phyloP scores from a whole-genome alignment of 2,888 invertebrate species.

The Rhamnusium bicolor region DNA sequence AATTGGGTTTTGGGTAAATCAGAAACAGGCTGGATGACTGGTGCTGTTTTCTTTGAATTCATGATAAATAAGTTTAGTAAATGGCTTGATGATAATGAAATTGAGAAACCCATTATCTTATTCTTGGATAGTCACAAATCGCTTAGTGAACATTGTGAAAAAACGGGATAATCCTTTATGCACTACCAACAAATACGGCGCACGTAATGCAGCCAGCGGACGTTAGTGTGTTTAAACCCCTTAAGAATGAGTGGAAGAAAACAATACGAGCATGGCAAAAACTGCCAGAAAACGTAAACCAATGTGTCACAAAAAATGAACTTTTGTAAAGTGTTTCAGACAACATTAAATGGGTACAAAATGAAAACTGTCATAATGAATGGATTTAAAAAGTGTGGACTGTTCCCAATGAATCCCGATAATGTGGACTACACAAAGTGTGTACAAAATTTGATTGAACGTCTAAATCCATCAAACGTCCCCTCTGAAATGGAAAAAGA shows the following conservation, averaged over 20 bases:
- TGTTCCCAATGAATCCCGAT: background rate
- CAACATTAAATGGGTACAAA: background rate
- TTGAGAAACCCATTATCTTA: background rate
- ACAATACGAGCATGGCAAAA: background rate
- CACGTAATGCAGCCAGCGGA: background rate
- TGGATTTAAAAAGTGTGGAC: background rate
- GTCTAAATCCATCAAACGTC: no score
- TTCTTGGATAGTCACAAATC: background rate
- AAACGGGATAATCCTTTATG: no score
- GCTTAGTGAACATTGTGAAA: background rate
- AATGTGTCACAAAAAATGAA: background rate
- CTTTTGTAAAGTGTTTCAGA: background rate
- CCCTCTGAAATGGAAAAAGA: no score
- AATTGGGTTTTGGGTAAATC: slow-evolving; percentile 1
- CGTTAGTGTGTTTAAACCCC: background rate
- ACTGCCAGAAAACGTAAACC: background rate
- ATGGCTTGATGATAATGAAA: background rate
- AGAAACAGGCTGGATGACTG: background rate
- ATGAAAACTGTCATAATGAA: background rate
- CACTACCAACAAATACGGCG: background rate
- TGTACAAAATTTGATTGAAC: background rate
- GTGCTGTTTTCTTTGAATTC: background rate
- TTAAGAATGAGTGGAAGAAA: background rate
- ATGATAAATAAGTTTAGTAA: background rate
- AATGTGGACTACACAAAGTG: background rate